These are phyloP conservation scores for Drosophila flavopinicola DNA, from an alignment of 2,888 invertebrate genomes.

Conservation along the genomic window DNA sequence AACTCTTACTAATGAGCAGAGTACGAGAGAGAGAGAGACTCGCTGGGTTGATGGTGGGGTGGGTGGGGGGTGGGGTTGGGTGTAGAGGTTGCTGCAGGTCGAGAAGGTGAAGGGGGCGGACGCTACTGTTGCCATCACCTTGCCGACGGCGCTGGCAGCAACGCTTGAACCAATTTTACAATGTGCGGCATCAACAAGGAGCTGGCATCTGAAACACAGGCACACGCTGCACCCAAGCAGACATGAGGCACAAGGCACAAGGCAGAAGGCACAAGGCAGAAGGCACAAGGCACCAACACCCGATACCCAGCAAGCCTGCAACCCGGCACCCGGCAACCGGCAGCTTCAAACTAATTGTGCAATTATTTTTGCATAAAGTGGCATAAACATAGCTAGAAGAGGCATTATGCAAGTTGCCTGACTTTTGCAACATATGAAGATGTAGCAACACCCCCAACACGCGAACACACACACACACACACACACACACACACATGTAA, in stretches of 20 bases:
- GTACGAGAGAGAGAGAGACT: constrained; percentile 19
- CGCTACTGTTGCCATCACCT: constrained; percentile 59
- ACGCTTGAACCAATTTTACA: constrained; percentile 78
- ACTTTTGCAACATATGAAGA: constrained; percentile 79
- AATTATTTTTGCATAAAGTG: constrained; percentile 84
- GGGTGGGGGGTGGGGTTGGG: not conserved
- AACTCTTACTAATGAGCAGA: constrained; percentile 82
- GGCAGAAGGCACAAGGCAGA: constrained; percentile 11
- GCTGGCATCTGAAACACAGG: constrained; percentile 4
- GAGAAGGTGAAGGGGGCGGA: constrained; percentile 55
- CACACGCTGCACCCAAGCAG: constrained; percentile 14
- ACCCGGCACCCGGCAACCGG: constrained; percentile 49
- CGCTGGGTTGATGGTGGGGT: constrained; percentile 2
- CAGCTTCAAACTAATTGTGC: constrained; percentile 83
- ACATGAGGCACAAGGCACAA: constrained; percentile 21
- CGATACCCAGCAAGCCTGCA: constrained; percentile 25
- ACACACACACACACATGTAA: constrained; percentile 11
- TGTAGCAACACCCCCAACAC: constrained; percentile 47
- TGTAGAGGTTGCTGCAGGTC: constrained; percentile 15
- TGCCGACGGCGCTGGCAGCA: constrained; percentile 71
- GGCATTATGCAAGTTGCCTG: constrained; percentile 82
- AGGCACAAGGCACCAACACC: constrained; percentile 9
- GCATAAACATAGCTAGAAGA: constrained; percentile 83
- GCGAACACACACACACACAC: constrained; percentile 25
- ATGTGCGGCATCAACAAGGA: constrained; percentile 56